Conservation (phyloP, 2,888 invertebrate species). For the Catocala sponsa region DNA sequence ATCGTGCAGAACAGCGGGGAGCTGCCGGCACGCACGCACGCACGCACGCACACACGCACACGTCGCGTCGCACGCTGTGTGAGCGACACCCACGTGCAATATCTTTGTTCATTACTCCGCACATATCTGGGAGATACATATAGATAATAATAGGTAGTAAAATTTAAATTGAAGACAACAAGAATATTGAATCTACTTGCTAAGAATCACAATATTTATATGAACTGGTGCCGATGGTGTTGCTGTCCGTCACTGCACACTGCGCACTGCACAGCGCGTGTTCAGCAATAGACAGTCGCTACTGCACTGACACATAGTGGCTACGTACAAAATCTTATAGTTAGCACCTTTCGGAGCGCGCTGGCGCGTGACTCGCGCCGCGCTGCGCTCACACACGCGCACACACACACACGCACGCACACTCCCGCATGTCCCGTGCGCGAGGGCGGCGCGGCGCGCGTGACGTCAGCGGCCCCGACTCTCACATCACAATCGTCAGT, state of each 20-base stretch:
- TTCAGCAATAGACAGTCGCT: neutral
- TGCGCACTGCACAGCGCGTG: too few relatives aligned
- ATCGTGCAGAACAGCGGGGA: neutral
- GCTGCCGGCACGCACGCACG: neutral
- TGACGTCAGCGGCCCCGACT: slow-evolving; percentile 11
- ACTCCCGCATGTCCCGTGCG: too few relatives aligned
- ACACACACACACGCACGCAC: too few relatives aligned
- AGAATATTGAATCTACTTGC: slow-evolving; percentile 46
- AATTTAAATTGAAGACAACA: slow-evolving; percentile 44
- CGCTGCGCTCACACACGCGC: too few relatives aligned
- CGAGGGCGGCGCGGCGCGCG: neutral
- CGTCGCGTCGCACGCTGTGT: neutral
- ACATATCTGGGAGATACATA: neutral
- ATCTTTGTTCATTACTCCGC: slow-evolving; percentile 6
- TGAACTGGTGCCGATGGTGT: slow-evolving; percentile 11
- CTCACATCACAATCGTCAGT: slow-evolving; percentile 33
- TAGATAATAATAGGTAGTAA: slow-evolving; percentile 31
- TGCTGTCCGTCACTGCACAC: too few relatives aligned
- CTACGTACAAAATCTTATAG: slow-evolving; percentile 56
- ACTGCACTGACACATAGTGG: slow-evolving; percentile 12
- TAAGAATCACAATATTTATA: slow-evolving; percentile 41
- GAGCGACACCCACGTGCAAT: neutral
- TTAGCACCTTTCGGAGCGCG: slow-evolving; percentile 59
- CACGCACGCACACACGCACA: too few relatives aligned
- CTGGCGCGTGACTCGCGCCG: neutral